phyloP scores from a whole-genome alignment of 2,797 vertebrate genomes.

The Percopsis omiscomaycus region DNA sequence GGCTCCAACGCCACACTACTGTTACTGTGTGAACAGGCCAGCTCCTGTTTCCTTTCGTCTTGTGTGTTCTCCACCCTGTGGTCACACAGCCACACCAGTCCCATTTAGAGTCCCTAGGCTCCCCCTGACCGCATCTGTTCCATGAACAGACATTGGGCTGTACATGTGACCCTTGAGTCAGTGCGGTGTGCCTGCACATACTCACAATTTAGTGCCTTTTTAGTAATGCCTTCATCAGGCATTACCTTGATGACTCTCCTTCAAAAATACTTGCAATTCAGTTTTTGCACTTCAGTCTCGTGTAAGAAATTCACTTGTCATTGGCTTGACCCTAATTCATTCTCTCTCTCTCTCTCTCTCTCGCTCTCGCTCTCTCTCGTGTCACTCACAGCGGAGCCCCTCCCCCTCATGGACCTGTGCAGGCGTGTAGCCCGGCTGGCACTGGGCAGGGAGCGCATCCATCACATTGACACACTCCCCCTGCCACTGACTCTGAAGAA shows the following conservation, averaged over 20 bases:
- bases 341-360: conserved; percentile 15
- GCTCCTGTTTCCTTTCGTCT: conserved; percentile 11
- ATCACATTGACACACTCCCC: conserved; percentile 89
- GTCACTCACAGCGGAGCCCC: conserved; percentile 86
- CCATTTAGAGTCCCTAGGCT: conserved; percentile 13
- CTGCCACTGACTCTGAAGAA: conserved; percentile 95
- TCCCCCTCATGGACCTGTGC: conserved; percentile 97
- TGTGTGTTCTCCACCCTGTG: conserved; percentile 1
- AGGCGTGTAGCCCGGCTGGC: conserved; percentile 91
- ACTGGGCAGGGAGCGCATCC: conserved; percentile 90
- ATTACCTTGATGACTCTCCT: background rate
- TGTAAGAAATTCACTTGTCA: background rate
- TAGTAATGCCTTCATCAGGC: background rate
- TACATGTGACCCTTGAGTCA: background rate
- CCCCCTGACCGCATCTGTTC: conserved; percentile 6
- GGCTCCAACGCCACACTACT: background rate
- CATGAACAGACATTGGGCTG: background rate
- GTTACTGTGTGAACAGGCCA: background rate
- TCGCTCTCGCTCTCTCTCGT: conserved; percentile 5
- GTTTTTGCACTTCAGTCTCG: background rate
- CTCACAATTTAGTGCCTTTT: background rate
- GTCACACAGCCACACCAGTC: conserved; percentile 20
- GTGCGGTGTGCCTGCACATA: background rate
- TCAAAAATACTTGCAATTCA: background rate
- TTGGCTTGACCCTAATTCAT: conserved; percentile 13